These are phyloP conservation scores for Drosophila falleni DNA, from an alignment of 2,888 invertebrate species.

Conservation along the genomic window DNA sequence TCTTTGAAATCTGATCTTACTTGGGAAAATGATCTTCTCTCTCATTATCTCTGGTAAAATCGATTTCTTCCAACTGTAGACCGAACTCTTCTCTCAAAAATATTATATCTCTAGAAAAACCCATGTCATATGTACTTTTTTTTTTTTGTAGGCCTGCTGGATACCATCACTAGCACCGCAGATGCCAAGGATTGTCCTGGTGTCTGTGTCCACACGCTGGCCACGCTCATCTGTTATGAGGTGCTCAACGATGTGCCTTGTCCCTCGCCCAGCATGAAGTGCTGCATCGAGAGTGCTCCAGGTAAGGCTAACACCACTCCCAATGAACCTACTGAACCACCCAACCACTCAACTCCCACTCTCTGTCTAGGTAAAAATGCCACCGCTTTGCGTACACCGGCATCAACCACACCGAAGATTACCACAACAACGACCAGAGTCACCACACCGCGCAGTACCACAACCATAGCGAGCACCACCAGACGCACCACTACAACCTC, in stretches of 20 bases:
- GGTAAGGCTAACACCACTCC: conserved; percentile 74
- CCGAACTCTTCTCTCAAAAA: not conserved
- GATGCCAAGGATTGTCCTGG: conserved; percentile 95
- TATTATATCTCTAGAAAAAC: not conserved
- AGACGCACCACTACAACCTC: conserved; percentile 72
- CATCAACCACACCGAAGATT: conserved; percentile 55
- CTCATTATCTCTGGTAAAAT: no score
- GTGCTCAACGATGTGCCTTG: conserved; percentile 93
- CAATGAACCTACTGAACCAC: not conserved
- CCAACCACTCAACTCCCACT: not conserved
- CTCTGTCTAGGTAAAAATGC: conserved; percentile 85
- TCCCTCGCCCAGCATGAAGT: conserved; percentile 92
- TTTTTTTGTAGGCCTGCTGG: conserved; percentile 90
- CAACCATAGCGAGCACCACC: conserved; percentile 77
- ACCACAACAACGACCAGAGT: conserved; percentile 52
- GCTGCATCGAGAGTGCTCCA: conserved; percentile 92
- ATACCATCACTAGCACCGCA: conserved; percentile 93
- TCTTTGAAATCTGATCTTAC: not conserved
- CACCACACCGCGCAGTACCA: conserved; percentile 64
- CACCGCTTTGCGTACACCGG: conserved; percentile 54
- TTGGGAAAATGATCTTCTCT: not conserved
- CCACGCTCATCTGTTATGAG: conserved; percentile 94
- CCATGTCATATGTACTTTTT: not conserved
- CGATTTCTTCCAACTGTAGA: no score
- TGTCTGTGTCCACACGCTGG: conserved; percentile 93